Conservation (phyloP, 2,797 vertebrate species). For the Coendou prehensilis region DNA sequence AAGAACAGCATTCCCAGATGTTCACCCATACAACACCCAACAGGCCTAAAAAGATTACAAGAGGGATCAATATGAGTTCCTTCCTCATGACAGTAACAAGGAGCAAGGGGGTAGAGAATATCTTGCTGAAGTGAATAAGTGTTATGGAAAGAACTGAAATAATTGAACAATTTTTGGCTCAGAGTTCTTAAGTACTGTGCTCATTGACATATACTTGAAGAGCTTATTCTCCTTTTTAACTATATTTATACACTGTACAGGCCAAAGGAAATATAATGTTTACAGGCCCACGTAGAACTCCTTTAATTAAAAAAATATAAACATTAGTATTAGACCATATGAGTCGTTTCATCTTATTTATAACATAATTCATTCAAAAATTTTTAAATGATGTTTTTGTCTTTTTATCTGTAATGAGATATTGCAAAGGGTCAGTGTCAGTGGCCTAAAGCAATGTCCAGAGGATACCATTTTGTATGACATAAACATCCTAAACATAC, state of each 20-base stretch:
- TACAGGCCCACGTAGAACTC: not conserved
- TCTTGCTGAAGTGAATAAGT: conserved; percentile 67
- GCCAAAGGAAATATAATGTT: conserved; percentile 55
- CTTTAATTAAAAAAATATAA: conserved; percentile 41
- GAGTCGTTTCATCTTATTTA: conserved; percentile 2
- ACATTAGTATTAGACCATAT: not conserved
- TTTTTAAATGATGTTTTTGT: conserved; percentile 44
- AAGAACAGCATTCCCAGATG: conserved; percentile 86
- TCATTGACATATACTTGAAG: not conserved
- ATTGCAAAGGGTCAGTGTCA: not conserved
- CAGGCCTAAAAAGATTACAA: conserved; percentile 77
- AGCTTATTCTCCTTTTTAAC: not conserved
- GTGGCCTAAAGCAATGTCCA: not conserved
- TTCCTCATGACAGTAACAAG: conserved; percentile 43
- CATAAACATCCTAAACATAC: not conserved
- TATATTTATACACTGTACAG: not conserved
- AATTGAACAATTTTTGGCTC: conserved; percentile 70
- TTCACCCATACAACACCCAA: conserved; percentile 78
- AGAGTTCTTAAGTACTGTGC: conserved; percentile 31
- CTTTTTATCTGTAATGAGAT: conserved; percentile 24
- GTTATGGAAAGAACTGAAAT: conserved; percentile 43
- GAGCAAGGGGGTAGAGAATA: conserved; percentile 56
- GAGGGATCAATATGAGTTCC: conserved; percentile 69
- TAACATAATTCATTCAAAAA: conserved; percentile 33
- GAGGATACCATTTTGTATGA: not conserved